A percentile compares a stretch with the other conserved stretches of the same genome.
Conservation (phyloP, 2,113 vertebrate genomes). For the Sterrhoptilus dennistouni region DNA sequence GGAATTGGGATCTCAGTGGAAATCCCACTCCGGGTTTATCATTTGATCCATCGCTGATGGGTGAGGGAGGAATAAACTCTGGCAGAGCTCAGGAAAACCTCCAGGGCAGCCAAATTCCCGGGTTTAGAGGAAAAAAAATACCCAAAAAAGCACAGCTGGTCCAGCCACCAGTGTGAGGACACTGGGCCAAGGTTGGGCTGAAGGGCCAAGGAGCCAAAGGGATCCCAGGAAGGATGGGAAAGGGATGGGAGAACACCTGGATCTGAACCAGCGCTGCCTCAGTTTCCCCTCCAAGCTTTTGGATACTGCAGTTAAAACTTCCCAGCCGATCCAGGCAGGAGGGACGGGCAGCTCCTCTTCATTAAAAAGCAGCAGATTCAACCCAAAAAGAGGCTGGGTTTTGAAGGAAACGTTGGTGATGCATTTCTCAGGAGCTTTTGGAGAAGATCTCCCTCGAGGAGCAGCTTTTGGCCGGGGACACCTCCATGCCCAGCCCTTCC, state of each 20-base stretch:
- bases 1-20: neutral
- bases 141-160: neutral
- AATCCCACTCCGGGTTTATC: fast-evolving
- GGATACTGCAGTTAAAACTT: neutral
- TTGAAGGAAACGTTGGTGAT: neutral
- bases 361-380: neutral
- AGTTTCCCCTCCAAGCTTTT: neutral
- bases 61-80: neutral
- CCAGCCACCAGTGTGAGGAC: neutral
- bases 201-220: neutral
- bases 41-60: fast-evolving
- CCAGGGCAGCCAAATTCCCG: neutral
- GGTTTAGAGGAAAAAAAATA: neutral
- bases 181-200: neutral
- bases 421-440: neutral
- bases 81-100: neutral
- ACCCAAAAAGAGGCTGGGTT: neutral
- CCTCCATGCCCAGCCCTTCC: neutral
- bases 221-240: neutral
- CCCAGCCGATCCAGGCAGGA: neutral
- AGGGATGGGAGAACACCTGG: neutral
- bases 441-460: neutral
- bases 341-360: neutral
- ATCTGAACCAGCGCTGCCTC: neutral
- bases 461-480: neutral